Base-by-base conservation (phyloP, 1,140 invertebrate genomes). In the Cyphomyrmex costatus region DNA sequence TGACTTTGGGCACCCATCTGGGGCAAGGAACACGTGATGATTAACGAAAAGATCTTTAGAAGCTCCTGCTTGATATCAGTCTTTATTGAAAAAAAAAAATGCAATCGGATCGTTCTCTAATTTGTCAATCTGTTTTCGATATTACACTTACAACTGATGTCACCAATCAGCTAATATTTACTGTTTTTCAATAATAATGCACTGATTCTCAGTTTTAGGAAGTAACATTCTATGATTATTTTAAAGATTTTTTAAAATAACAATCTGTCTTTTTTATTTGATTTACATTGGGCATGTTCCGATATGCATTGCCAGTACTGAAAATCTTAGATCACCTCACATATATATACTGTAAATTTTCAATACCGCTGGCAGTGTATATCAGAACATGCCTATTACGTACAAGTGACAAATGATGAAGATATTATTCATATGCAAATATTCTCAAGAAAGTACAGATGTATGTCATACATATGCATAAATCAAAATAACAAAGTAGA, bases 1-100 rank as follows among this genome's bases (percentile, higher is more conserved):
- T 56, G 68, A 88, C 82, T 88, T 86, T 86, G 68, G 70, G 80
- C 89, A 88, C 90, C 92, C 92, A 94, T 94, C 91, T 92, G 89
- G 92, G 90, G 89, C 63, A 10, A 61, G 70, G 73, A 82, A 76
- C 86, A 89, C 88, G 87, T 83, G 86, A 87, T 92, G 93, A 93
- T 94, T 94, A 93, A 88, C 86, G 61, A 24, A 73, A 12, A 36
- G 27, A 53, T 49, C 60, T 60, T 60, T 66, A n/a, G 58, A 49
- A 60, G 71, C 53, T 66, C n/a, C 19, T 51, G 71, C 71, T 88
- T n/a, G 49, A 84, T 10, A 46, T 46, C 56, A 19, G 16, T 89
- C 30, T 63, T 21, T 42, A 76, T 51, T 19, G 14, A 60, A 63
- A 27, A 85, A 19, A 24, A 14, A 70, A 0, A 51, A 49, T n/a